Conservation (phyloP, 53 echinoderm and acorn worm species). For the Echinometra lucunter region DNA sequence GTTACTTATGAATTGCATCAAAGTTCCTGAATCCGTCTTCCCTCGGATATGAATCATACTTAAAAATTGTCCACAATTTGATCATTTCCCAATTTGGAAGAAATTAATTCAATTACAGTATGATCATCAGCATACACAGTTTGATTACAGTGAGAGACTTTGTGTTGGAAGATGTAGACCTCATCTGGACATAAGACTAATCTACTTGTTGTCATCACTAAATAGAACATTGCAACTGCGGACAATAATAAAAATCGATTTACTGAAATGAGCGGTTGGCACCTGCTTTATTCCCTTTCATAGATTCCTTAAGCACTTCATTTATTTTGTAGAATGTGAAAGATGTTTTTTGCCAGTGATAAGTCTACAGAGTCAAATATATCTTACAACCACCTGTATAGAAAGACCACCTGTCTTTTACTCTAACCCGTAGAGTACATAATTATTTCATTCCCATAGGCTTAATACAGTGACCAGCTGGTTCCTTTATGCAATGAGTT, state of each 20-base stretch:
- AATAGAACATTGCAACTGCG: neutral
- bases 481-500: neutral
- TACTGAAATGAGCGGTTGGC: neutral
- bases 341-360: neutral
- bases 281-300: neutral
- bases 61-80: conserved; percentile 30
- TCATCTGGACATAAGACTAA: neutral
- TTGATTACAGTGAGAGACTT: neutral
- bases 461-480: too few species aligned
- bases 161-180: neutral
- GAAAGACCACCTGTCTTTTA: neutral
- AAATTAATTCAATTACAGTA: conserved; percentile 32
- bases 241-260: neutral
- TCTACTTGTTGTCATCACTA: neutral
- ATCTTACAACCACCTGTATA: too few species aligned
- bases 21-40: neutral
- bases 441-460: too few species aligned
- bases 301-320: neutral
- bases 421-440: too few species aligned
- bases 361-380: neutral
- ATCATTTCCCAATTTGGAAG: conserved; percentile 33
- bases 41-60: neutral
- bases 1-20: conserved; percentile 44
- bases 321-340: neutral
- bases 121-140: neutral